Conservation (phyloP, 2,797 vertebrate genomes). For the Hirundo rustica region DNA sequence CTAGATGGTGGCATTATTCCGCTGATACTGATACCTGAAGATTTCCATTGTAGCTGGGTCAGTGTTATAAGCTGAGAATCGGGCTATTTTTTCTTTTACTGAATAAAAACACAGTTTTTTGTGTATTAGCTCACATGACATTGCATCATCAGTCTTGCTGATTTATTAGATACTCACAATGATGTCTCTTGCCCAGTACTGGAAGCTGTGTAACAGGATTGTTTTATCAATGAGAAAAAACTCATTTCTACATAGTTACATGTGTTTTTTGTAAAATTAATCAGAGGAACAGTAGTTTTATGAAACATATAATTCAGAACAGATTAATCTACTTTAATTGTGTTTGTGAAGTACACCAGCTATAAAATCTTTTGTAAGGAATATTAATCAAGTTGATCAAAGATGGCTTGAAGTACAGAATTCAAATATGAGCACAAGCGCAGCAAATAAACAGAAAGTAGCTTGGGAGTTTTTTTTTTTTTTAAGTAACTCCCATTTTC, state of each 20-base stretch:
- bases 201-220: constrained; percentile 20
- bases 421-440: background rate
- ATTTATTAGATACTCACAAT: constrained; percentile 37
- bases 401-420: constrained; percentile 36
- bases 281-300: constrained; percentile 21
- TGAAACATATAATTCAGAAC: constrained; percentile 8
- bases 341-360: background rate
- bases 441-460: background rate
- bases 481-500: background rate
- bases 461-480: background rate
- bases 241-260: background rate
- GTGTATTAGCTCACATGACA: background rate
- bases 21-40: background rate
- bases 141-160: constrained; percentile 41
- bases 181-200: constrained; percentile 19
- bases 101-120: background rate
- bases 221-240: constrained; percentile 36
- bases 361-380: constrained; percentile 49
- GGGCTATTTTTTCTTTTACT: background rate
- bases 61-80: background rate
- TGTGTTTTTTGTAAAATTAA: constrained; percentile 21
- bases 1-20: background rate
- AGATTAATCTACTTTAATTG: constrained; percentile 53
- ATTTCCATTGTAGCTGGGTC: background rate
- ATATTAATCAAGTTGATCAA: constrained; percentile 57